Conservation (phyloP, 2,888 invertebrate species). For the Macropis europaea region DNA sequence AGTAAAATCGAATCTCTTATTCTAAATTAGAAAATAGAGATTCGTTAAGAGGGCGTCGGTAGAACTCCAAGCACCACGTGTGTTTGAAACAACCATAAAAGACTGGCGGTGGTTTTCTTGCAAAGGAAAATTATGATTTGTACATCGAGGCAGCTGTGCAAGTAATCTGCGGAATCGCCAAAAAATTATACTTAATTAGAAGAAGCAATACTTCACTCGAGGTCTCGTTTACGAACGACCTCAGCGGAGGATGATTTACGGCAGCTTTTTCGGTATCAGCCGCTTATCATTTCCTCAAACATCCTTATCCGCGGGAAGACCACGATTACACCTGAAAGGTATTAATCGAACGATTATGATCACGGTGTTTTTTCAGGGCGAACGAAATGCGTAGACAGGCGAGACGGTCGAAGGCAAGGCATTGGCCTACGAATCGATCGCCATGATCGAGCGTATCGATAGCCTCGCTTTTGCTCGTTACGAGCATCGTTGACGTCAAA, state of each 20-base stretch:
- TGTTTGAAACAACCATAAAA: no score
- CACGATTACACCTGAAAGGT: background rate
- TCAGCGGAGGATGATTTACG: background rate
- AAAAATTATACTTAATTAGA: background rate
- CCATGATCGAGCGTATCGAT: constrained; percentile 36
- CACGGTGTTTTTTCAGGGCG: background rate
- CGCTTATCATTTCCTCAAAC: constrained; percentile 21
- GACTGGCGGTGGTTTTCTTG: no score
- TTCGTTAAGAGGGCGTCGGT: no score
- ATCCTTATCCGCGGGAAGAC: background rate
- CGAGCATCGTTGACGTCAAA: constrained; percentile 29
- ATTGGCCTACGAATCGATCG: constrained; percentile 11
- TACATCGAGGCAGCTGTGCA: no score
- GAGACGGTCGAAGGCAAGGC: background rate
- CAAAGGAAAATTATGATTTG: no score
- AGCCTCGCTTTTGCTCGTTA: constrained; percentile 6
- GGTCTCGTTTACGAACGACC: background rate
- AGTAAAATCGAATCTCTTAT: no score
- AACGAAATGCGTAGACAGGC: background rate
- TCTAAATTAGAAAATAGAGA: no score
- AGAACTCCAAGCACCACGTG: no score
- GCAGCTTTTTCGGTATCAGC: background rate
- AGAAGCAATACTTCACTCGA: background rate
- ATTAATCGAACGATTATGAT: background rate
- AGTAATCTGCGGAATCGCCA: no score